phyloP scores from a whole-genome alignment of 30 jellyfish, hydroid and myxozoan genomes.

The Aurelia sp. region DNA sequence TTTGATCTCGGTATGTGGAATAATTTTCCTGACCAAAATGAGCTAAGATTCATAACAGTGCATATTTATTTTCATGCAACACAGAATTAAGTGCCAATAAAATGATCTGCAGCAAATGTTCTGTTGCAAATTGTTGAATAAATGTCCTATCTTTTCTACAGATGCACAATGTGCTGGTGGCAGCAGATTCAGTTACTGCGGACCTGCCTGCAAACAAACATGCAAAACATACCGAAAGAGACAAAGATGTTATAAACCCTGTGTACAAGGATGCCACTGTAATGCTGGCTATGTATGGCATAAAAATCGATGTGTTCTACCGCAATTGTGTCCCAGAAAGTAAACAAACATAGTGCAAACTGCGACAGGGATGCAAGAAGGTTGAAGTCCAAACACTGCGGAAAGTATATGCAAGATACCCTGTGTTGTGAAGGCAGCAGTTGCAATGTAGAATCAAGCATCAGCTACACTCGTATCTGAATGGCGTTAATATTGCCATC shows the following conservation, averaged over 20 bases:
- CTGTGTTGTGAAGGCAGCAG: too few species aligned
- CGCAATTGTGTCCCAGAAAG: slow-evolving; percentile 70
- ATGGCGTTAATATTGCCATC: too few species aligned
- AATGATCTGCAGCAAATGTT: too few species aligned
- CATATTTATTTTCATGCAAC: too few species aligned
- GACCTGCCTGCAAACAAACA: slow-evolving; percentile 79
- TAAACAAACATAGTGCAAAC: background rate
- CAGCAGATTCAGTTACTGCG: slow-evolving; percentile 73
- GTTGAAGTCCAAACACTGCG: background rate
- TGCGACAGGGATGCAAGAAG: too few species aligned
- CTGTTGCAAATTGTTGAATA: background rate
- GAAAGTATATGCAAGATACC: too few species aligned
- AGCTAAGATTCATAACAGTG: too few species aligned
- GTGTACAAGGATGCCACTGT: slow-evolving; percentile 96
- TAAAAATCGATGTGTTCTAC: slow-evolving; percentile 67
- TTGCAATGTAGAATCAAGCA: too few species aligned
- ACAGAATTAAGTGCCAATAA: too few species aligned
- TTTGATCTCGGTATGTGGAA: too few species aligned
- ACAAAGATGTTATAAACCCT: slow-evolving; percentile 56
- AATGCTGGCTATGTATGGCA: slow-evolving; percentile 95
- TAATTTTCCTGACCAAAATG: too few species aligned
- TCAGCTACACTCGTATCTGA: background rate
- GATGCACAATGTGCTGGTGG: slow-evolving; percentile 90
- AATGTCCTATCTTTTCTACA: background rate
- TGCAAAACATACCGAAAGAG: slow-evolving; percentile 37